phyloP scores from a whole-genome alignment of 2,797 vertebrate species.

The Anniella stebbinsi region DNA sequence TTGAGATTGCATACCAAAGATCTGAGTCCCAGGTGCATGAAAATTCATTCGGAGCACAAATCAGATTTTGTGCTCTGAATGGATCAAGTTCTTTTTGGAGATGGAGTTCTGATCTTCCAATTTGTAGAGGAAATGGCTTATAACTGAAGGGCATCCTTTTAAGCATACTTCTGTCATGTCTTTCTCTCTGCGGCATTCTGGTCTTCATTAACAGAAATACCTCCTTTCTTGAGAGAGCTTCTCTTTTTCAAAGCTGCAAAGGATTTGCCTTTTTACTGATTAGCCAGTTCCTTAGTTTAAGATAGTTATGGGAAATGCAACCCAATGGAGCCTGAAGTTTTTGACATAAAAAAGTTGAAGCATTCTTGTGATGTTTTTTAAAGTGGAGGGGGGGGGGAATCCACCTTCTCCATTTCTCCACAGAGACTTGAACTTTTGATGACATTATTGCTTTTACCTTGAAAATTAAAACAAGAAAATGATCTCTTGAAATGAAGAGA shows the following conservation, averaged over 20 bases:
- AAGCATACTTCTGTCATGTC: constrained; percentile 12
- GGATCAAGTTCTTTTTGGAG: not conserved
- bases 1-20: not conserved
- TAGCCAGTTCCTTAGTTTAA: constrained; percentile 22
- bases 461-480: constrained; percentile 1
- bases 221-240: not conserved
- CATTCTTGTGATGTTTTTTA: not conserved
- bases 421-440: not conserved
- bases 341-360: not conserved
- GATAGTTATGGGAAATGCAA: constrained; percentile 2
- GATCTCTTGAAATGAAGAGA: not conserved
- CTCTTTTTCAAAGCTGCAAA: constrained; percentile 10
- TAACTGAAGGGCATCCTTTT: constrained; percentile 11
- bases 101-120: constrained; percentile 18
- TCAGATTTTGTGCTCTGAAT: not conserved
- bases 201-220: constrained; percentile 14
- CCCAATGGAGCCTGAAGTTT: not conserved
- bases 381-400: not conserved
- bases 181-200: constrained; percentile 25
- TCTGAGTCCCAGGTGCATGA: not conserved
- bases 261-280: not conserved
- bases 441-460: not conserved
- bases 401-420: not conserved
- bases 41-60: constrained; percentile 12
- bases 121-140: constrained; percentile 37